Percentiles rank a stretch among this genome's conserved stretches.
Conservation (phyloP, 2,113 vertebrate species). For the Quiscalus mexicanus region DNA sequence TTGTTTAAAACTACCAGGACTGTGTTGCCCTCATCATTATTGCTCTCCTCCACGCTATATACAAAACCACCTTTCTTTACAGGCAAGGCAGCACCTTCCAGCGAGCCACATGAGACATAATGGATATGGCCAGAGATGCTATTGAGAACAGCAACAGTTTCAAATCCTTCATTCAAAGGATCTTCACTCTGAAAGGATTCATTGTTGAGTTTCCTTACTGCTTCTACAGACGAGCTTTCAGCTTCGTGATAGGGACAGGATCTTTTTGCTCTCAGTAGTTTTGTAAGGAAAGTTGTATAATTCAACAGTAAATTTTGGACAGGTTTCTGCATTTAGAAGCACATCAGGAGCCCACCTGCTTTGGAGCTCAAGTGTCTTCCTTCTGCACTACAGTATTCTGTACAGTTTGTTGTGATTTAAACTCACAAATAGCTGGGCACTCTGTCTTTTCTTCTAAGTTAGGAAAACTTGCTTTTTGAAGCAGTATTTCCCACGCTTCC, state of each 20-base stretch:
- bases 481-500: constrained; percentile 64
- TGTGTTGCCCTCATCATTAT: constrained; percentile 44
- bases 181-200: constrained; percentile 31
- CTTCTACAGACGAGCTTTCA: neutral
- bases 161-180: constrained; percentile 53
- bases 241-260: neutral
- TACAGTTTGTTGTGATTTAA: constrained; percentile 4
- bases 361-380: constrained; percentile 39
- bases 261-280: constrained; percentile 31
- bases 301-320: neutral
- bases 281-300: constrained; percentile 6
- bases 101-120: neutral
- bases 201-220: constrained; percentile 30
- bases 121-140: constrained; percentile 24
- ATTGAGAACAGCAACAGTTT: constrained; percentile 14
- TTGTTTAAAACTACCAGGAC: constrained; percentile 67
- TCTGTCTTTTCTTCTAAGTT: constrained; percentile 48
- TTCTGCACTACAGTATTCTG: constrained; percentile 11
- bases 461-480: constrained; percentile 63
- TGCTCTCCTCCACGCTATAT: neutral
- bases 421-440: neutral
- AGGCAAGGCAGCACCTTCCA: constrained; percentile 53
- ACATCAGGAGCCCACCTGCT: constrained; percentile 50
- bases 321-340: constrained; percentile 34
- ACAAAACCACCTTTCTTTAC: constrained; percentile 49